Conservation (phyloP, 2,797 vertebrate species). For the Muscicapa comitata region DNA sequence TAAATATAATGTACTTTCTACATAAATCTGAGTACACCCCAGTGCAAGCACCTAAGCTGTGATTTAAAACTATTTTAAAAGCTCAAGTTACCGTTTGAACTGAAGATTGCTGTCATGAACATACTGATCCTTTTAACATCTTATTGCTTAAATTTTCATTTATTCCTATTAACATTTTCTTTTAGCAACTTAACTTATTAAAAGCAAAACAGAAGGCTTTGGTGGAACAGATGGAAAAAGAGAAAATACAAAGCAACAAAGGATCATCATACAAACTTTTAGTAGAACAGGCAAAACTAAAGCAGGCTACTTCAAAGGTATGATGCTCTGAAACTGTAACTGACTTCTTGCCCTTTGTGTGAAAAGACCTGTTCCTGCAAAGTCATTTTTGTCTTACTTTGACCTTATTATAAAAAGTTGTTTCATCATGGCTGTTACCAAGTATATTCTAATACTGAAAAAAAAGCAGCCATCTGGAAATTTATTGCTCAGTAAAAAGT, state of each 20-base stretch:
- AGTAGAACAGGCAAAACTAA: conserved; percentile 98
- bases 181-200: conserved; percentile 98
- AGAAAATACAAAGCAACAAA: conserved; percentile 99
- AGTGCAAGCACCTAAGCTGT: not conserved
- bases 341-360: conserved; percentile 46
- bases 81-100: not conserved
- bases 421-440: conserved; percentile 17
- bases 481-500: not conserved
- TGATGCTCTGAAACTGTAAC: conserved; percentile 60
- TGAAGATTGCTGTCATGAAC: conserved; percentile 45
- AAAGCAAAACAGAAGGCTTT: conserved; percentile 99
- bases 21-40: not conserved
- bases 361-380: conserved; percentile 55
- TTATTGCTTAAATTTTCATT: conserved; percentile 71
- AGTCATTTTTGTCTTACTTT: conserved; percentile 35
- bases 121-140: conserved; percentile 67
- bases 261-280: conserved; percentile 98
- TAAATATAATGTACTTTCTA: not conserved
- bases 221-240: conserved; percentile 99
- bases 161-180: conserved; percentile 76
- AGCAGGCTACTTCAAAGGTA: conserved; percentile 99
- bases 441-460: not conserved
- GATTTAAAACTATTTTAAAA: conserved; percentile 3
- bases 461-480: not conserved
- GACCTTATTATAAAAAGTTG: not conserved